Conservation (phyloP, 2,888 invertebrate species). For the Elysia crispata region DNA sequence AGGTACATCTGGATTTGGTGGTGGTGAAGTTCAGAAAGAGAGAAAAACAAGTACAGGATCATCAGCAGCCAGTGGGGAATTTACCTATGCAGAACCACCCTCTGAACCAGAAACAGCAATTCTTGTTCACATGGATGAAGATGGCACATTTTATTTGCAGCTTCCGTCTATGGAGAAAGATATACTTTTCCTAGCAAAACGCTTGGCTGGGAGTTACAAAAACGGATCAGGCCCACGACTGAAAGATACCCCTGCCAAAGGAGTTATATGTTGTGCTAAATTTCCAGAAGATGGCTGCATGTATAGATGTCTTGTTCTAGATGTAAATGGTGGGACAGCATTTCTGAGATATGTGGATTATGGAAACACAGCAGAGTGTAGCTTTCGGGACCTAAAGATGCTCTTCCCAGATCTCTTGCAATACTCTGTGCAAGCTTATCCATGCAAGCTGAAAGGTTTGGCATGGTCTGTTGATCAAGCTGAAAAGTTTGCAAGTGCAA, state of each 20-base stretch:
- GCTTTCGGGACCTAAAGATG: constrained; percentile 43
- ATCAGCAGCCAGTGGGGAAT: background rate
- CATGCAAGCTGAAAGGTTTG: constrained; percentile 47
- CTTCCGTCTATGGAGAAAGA: constrained; percentile 56
- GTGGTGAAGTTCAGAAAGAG: constrained; percentile 14
- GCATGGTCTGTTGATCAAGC: constrained; percentile 41
- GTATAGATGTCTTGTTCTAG: constrained; percentile 65
- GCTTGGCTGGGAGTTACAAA: constrained; percentile 57
- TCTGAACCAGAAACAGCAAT: constrained; percentile 34
- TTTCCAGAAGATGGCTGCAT: constrained; percentile 67
- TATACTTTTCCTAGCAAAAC: constrained; percentile 42
- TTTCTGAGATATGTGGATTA: constrained; percentile 70
- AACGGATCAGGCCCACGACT: constrained; percentile 46
- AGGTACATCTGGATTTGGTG: constrained; percentile 29
- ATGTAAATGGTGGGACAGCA: constrained; percentile 44
- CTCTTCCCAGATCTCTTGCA: constrained; percentile 50
- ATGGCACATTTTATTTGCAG: constrained; percentile 63
- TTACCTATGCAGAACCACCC: constrained; percentile 34
- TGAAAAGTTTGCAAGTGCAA: constrained; percentile 40
- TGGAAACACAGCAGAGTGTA: constrained; percentile 66
- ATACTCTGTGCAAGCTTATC: constrained; percentile 49
- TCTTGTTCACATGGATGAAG: constrained; percentile 58
- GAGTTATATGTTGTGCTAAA: constrained; percentile 61
- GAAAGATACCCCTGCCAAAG: constrained; percentile 50
- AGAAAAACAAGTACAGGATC: constrained; percentile 23